Evolutionary conservation across 2,888 invertebrate genomes (phyloP).

Genomic region (Hirtodrosophila confusa): DNA sequence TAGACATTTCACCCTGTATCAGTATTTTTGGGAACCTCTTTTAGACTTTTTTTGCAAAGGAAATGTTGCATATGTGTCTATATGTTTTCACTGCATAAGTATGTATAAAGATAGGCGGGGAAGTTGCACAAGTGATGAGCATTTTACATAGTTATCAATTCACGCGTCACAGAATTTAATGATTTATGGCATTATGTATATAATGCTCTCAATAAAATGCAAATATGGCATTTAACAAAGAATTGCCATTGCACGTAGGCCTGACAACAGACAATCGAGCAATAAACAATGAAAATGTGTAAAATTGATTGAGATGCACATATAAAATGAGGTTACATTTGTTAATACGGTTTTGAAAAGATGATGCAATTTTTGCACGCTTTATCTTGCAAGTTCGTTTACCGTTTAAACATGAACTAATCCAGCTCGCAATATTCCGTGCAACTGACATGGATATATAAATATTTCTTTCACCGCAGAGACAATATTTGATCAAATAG

Average conservation of each 20-base stretch:
- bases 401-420: too few species aligned
- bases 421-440: too few species aligned
- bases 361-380: too few species aligned
- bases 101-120: not conserved
- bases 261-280: slow-evolving; percentile 34
- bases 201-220: slow-evolving; percentile 45
- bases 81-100: slow-evolving; percentile 1
- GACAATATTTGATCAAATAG: too few species aligned
- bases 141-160: slow-evolving; percentile 35
- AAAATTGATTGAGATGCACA: slow-evolving; percentile 5
- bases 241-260: slow-evolving; percentile 1
- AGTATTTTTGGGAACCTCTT: slow-evolving; percentile 36
- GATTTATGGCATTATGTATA: slow-evolving; percentile 26
- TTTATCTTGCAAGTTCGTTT: too few species aligned
- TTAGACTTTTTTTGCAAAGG: slow-evolving; percentile 9
- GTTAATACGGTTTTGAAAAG: too few species aligned
- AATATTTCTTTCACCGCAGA: too few species aligned
- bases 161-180: slow-evolving; percentile 48
- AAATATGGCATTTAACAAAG: slow-evolving; percentile 29
- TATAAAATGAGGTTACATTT: slow-evolving; percentile 16
- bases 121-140: slow-evolving; percentile 11
- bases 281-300: slow-evolving; percentile 16
- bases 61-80: slow-evolving; percentile 7
- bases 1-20: slow-evolving; percentile 28
- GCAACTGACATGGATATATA: too few species aligned